Percentiles rank a stretch among this genome's conserved stretches.
phyloP scores from a whole-genome alignment of 2,888 invertebrate genomes.

The Hylaea fasciaria region DNA sequence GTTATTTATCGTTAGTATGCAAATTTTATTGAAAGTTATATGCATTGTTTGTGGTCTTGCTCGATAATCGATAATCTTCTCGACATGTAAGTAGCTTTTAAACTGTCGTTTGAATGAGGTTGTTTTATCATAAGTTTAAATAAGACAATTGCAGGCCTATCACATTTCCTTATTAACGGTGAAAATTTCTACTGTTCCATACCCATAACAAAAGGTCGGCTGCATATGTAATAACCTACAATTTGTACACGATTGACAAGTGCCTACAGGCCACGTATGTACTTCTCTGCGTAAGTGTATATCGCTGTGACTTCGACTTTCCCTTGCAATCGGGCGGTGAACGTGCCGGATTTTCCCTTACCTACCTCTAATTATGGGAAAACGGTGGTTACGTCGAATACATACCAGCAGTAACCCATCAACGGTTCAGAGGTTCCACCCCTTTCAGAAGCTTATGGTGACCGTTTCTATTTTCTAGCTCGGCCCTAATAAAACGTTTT shows the following conservation, averaged over 20 bases:
- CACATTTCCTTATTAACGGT: background rate
- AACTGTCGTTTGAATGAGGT: too few species aligned
- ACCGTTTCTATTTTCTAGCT: too few species aligned
- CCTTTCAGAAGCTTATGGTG: too few species aligned
- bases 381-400: background rate
- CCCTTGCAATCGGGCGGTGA: slow-evolving; percentile 51
- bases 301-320: slow-evolving; percentile 49
- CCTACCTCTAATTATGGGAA: slow-evolving; percentile 31
- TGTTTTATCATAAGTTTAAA: too few species aligned
- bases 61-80: too few species aligned
- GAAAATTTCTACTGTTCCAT: slow-evolving; percentile 2
- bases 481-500: too few species aligned
- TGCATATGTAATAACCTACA: slow-evolving; percentile 33
- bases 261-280: slow-evolving; percentile 5
- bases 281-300: slow-evolving; percentile 10
- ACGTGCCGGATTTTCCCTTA: slow-evolving; percentile 55
- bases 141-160: too few species aligned
- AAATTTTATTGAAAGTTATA: too few species aligned
- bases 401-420: background rate
- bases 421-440: too few species aligned
- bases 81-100: too few species aligned
- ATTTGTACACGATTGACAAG: slow-evolving; percentile 37
- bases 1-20: too few species aligned
- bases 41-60: too few species aligned
- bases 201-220: slow-evolving; percentile 21